Evolutionary conservation across 2,113 vertebrate genomes (phyloP), one percentile per base, ranked within the genome.

Genomic region (Arothron firmamentum): DNA sequence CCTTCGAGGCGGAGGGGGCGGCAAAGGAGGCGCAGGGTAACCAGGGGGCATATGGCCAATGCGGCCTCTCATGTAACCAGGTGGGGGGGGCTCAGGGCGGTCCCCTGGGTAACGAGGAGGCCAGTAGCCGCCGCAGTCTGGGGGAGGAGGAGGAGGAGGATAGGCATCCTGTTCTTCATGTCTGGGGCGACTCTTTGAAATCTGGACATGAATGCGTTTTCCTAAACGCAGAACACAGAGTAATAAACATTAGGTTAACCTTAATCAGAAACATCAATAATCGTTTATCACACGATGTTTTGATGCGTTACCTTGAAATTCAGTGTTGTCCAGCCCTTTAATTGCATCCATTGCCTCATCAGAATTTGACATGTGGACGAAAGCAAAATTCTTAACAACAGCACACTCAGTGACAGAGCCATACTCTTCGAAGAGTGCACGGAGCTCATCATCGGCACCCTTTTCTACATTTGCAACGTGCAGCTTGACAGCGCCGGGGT

Each of bases 181-280:
- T 75, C 83, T 93, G 84, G 82, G 91, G 0, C 95, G 93, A 75
- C 96, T 99, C 79, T 94, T 97, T 46, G 95, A 98, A 75, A 99
- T 88, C 86, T 99, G 95, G 80, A 99, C 96, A 78, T 96, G 96
- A 91, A 99, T 98, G 85, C 93, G 87, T 90, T 97, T 98, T 46
- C 94, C 96, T 98, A 88, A 15, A 81, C 72, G 84, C 16, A 56
- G 54, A 28, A 66, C 10, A 31, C 12, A 19, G 3, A 34, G 41
- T 54, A 23, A 17, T 7, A 42, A 3, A 2, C 31, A 46, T 9
- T 12, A 3, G 2, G 21, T 23, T 2, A 11, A 18, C 1, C 8
- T 31, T 17, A 45, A 17, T 45, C 43, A 19, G 19, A 49, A 49
- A 2, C n/a, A 13, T 23, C 6, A 10, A 10, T 16, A 2, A 25